Base-by-base conservation (phyloP, 2,888 invertebrate species). In the Nomada fabriciana region DNA sequence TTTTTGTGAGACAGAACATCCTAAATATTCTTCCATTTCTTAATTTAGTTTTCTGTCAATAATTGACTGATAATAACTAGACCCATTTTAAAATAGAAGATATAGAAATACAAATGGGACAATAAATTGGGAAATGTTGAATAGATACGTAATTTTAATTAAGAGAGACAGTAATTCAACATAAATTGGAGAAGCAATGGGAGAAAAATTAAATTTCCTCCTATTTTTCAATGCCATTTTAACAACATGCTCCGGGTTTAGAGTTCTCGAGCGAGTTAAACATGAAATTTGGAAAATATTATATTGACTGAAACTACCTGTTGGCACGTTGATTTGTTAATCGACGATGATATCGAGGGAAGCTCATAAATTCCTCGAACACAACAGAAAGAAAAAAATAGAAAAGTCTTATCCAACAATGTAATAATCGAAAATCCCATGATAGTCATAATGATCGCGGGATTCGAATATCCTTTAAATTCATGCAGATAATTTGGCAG, bases 401-500 rank as follows among this genome's bases (percentile, higher is more conserved):
- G 13, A 43, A 43, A 20, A 20, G 7, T 20, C 4, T 60, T 4
- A 15, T 10, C 29, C 25, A 10, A 29, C n/a, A 1, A 47, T 43
- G 25, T 52, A 23, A 43, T 42, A 50, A 70, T 60, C 75, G 81
- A 82, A 36, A 82, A 57, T 50, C 23, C 59, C 11, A 42, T 55
- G 18, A 4, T 18, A 13, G 13, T 9, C 3, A 2, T 13, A 36
- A 36, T 42, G 43, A 42, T 43, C 67, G 47, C 18, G 53, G 63
- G 75, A 42, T 76, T 76, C 68, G 76, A 71, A 76, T 76, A 50
- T 68, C 25, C 47, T 23, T 15, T 13, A 23, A 25, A 55, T n/a
- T 67, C 60, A 67, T 63, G 61, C 65, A 77, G 68, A 86, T 67
- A 79, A 87, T 89, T 89, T 89, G 89, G 89, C 89, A 89, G 89